Conservation (phyloP, 2,797 vertebrate species). For the Microctenopoma lineatum region DNA sequence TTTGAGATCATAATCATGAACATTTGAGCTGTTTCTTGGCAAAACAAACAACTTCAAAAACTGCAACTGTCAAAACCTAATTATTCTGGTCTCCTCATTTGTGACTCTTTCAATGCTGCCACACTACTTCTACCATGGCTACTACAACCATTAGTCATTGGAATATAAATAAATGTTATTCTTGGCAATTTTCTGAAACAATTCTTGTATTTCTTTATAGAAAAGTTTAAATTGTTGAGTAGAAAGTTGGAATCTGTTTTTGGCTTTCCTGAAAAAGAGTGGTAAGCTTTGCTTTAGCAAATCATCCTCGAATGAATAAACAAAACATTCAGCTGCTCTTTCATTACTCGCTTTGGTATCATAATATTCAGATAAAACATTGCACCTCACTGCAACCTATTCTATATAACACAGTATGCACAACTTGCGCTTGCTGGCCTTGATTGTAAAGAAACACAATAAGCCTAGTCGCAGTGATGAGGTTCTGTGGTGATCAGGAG, state of each 20-base stretch:
- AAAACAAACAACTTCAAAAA: no score
- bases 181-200: neutral
- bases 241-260: no score
- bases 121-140: neutral
- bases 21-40: no score
- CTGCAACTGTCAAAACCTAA: no score
- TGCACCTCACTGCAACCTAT: neutral
- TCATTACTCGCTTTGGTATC: neutral
- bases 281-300: no score
- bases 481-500: slow-evolving; percentile 55
- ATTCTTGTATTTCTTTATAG: neutral
- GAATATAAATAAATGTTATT: slow-evolving; percentile 3
- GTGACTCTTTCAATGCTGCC: neutral
- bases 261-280: no score
- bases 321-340: neutral
- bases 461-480: slow-evolving; percentile 29
- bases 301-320: no score
- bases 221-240: no score
- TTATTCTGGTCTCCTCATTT: no score
- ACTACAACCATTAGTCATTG: no score
- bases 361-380: neutral
- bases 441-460: slow-evolving; percentile 24
- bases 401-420: neutral
- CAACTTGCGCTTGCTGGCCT: slow-evolving; percentile 3
- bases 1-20: no score